Conservation (phyloP, 2,113 vertebrate genomes). For the Pionites leucogaster region DNA sequence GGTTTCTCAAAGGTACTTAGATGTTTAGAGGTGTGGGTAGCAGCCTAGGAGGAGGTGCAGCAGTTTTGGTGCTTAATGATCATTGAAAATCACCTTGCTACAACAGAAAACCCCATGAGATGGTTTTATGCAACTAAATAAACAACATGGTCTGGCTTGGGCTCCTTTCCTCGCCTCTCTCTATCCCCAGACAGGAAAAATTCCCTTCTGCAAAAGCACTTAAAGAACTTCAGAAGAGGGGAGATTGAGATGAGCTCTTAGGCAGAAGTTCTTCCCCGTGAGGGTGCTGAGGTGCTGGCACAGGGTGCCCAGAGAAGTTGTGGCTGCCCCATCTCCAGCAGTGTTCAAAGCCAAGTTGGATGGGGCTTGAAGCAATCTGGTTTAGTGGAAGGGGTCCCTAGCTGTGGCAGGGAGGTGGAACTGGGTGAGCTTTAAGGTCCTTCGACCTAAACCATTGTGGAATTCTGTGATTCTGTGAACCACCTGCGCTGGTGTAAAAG, state of each 20-base stretch:
- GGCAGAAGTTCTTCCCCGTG: not conserved
- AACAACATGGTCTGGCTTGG: not conserved
- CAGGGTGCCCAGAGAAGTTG: not conserved
- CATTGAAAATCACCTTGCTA: not conserved
- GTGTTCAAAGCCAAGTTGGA: not conserved
- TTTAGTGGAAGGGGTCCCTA: not conserved
- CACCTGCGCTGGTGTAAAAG: not conserved
- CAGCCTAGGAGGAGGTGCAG: not conserved
- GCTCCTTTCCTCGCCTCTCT: not conserved
- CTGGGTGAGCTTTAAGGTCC: not conserved
- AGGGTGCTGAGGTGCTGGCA: not conserved
- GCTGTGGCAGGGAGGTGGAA: not conserved
- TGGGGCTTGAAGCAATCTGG: not conserved
- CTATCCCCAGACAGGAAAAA: not conserved
- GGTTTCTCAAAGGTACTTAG: not conserved
- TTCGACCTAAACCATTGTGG: not conserved
- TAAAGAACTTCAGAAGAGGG: not conserved
- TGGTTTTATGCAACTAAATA: not conserved
- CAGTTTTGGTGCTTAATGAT: not conserved
- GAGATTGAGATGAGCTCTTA: not conserved
- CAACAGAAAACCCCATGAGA: accelerated
- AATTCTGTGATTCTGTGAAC: not conserved
- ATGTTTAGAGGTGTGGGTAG: not conserved
- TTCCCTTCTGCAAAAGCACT: not conserved
- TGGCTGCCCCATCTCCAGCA: not conserved